Evolutionary conservation across 2,113 vertebrate species (phyloP).

Genomic region (Centropus bengalensis): DNA sequence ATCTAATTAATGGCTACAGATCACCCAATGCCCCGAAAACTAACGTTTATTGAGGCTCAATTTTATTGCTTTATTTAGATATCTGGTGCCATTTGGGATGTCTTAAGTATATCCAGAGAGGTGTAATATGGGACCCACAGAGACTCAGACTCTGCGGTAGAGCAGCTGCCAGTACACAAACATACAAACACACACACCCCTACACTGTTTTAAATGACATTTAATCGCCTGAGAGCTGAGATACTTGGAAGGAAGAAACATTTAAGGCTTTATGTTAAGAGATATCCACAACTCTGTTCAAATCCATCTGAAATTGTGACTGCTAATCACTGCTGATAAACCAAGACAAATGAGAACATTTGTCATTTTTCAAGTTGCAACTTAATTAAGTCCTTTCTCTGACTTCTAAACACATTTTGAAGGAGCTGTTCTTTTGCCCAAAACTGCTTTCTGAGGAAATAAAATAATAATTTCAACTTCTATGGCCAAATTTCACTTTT

Average conservation of each 20-base stretch:
- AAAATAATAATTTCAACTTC: background rate
- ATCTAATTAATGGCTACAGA: background rate
- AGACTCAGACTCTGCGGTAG: background rate
- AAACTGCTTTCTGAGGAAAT: background rate
- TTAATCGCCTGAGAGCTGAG: background rate
- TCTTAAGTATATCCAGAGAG: background rate
- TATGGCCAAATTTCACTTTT: background rate
- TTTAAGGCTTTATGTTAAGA: background rate
- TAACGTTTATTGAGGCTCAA: background rate
- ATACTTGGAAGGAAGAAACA: background rate
- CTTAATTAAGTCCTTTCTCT: background rate
- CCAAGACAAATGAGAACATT: background rate
- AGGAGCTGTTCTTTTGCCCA: background rate
- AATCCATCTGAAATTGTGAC: background rate
- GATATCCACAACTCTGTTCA: background rate
- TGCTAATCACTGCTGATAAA: background rate
- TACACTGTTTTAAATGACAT: background rate
- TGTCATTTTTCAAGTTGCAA: background rate
- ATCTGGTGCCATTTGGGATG: background rate
- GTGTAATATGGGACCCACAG: background rate
- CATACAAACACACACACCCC: too few species aligned
- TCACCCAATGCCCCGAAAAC: background rate
- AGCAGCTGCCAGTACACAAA: background rate
- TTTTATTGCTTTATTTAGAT: background rate
- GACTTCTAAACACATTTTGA: background rate